phyloP scores from a whole-genome alignment of 2,888 invertebrate genomes.

The Drosophila koepferae region DNA sequence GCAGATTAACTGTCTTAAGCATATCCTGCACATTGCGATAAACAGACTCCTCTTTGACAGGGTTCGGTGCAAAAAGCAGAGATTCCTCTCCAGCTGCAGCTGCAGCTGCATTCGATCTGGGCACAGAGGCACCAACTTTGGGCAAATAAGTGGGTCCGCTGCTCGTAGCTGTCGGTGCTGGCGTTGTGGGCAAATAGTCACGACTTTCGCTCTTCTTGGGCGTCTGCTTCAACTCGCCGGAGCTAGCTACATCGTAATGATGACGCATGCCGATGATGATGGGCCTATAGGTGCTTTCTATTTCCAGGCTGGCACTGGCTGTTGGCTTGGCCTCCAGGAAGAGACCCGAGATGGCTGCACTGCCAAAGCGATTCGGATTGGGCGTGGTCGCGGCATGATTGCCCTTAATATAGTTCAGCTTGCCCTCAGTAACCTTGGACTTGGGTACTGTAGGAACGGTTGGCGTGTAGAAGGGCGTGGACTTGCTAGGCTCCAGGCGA shows the following conservation, averaged over 20 bases:
- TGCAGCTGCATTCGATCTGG: slow-evolving; percentile 57
- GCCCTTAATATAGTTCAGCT: slow-evolving; percentile 71
- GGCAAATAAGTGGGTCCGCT: slow-evolving; percentile 83
- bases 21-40: slow-evolving; percentile 90
- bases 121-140: slow-evolving; percentile 55
- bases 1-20: slow-evolving; percentile 88
- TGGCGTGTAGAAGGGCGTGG: slow-evolving; percentile 85
- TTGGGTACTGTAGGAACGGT: slow-evolving; percentile 83
- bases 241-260: slow-evolving; percentile 68
- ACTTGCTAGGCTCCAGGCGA: slow-evolving; percentile 81
- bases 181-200: slow-evolving; percentile 65
- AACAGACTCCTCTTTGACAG: slow-evolving; percentile 83
- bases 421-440: slow-evolving; percentile 76
- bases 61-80: slow-evolving; percentile 77
- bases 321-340: slow-evolving; percentile 69
- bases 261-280: slow-evolving; percentile 78
- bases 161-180: slow-evolving; percentile 66
- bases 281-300: slow-evolving; percentile 71
- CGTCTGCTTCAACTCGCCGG: slow-evolving; percentile 59
- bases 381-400: slow-evolving; percentile 70
- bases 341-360: slow-evolving; percentile 53
- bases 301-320: slow-evolving; percentile 44
- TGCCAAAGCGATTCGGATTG: slow-evolving; percentile 72
- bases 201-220: slow-evolving; percentile 54
- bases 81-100: slow-evolving; percentile 70